phyloP scores from a whole-genome alignment of 2,797 vertebrate genomes.

The Lepilemur ruficaudatus region DNA sequence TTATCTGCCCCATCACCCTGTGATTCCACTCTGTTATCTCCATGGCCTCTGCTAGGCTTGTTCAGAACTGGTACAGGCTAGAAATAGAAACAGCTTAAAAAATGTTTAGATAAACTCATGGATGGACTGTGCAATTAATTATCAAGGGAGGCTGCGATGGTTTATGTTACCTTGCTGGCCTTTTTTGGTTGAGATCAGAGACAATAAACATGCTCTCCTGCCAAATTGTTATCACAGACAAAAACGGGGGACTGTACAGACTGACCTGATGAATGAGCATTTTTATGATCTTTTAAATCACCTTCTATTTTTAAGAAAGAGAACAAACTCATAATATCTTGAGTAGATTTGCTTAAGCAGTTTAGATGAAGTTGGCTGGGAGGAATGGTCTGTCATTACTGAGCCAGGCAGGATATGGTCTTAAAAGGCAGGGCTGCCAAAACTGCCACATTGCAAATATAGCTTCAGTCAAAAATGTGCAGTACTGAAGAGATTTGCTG shows the following conservation, averaged over 20 bases:
- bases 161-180: constrained; percentile 40
- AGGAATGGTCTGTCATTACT: neutral
- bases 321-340: constrained; percentile 9
- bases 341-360: constrained; percentile 40
- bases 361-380: neutral
- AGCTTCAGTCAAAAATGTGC: constrained; percentile 35
- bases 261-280: constrained; percentile 20
- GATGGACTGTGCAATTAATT: constrained; percentile 45
- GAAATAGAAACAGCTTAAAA: constrained; percentile 48
- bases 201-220: constrained; percentile 28
- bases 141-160: constrained; percentile 32
- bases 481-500: constrained; percentile 21
- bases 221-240: constrained; percentile 50
- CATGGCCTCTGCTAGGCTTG: neutral
- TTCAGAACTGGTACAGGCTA: neutral
- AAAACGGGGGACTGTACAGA: neutral
- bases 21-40: constrained; percentile 19
- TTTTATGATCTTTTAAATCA: constrained; percentile 63
- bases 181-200: constrained; percentile 57
- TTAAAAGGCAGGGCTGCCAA: constrained; percentile 21
- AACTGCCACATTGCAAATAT: neutral
- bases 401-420: constrained; percentile 32
- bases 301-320: constrained; percentile 51
- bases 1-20: neutral
- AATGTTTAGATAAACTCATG: constrained; percentile 57